Evolutionary conservation across 2,797 vertebrate genomes (phyloP), one percentile per base, ranked within the genome.

Genomic region (Bradypodion pumilum): DNA sequence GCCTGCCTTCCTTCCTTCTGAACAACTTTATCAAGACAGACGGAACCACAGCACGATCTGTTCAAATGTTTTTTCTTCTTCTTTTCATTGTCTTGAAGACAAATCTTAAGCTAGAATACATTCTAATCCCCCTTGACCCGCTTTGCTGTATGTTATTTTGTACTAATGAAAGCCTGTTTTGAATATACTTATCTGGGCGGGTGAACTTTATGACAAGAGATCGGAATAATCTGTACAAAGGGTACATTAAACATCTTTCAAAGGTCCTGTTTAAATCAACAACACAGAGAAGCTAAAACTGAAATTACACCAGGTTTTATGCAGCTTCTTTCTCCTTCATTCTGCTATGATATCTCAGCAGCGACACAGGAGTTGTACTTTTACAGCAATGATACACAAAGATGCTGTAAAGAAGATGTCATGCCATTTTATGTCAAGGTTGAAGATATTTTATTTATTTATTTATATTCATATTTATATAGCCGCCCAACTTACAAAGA

Each of bases 51-150:
- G 85, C 79, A 68, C 82, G 86, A 40, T 85, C 80, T 80, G 83
- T 83, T 59, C 82, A 79, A 83, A 82, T 89, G n/a, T n/a, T n/a
- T 91, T 86, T 87, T 13, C n/a, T 16, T 19, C 52, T 19, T 59
- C 62, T 89, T 81, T 78, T 83, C 88, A 79, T 87, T 93, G 42
- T 92, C 89, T 86, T 85, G 79, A 88, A 90, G 87, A 76, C 75
- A 89, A 91, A 88, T 79, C 70, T 91, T 91, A 90, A 70, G 63
- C 85, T 90, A 87, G 56, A 83, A 66, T 60, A 44, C 87, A 78
- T 79, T 95, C 94, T 93, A 94, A 93, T 92, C 88, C 78, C 85
- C 90, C 37, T 68, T 23, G n/a, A 90, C 81, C 86, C 86, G 86
- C 79, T 92, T 94, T 83, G 77, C 77, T 90, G 37, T 62, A 72